Percentiles rank a stretch among this genome's conserved stretches.
phyloP scores from a whole-genome alignment of 2,113 vertebrate species.

The Craseonycteris thonglongyai region DNA sequence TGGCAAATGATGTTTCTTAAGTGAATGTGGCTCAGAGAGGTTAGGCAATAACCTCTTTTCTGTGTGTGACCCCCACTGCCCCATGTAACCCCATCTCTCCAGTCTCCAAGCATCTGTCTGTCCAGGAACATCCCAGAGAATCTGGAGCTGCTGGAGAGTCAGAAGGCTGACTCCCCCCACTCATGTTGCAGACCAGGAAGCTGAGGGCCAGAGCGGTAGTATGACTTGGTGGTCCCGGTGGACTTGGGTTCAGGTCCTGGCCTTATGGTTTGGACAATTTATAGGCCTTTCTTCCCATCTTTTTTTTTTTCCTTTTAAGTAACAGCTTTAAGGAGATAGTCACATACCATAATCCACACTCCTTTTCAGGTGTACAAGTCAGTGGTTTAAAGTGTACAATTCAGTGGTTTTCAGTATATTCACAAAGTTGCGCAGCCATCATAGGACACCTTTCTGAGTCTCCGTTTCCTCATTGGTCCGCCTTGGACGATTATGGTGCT shows the following conservation, averaged over 20 bases:
- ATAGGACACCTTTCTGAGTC: not conserved
- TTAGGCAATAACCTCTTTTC: not conserved
- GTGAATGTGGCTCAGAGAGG: not conserved
- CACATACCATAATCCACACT: not conserved
- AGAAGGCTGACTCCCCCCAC: not conserved
- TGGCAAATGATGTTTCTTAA: not conserved
- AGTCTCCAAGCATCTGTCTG: not conserved
- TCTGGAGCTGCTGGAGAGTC: too few relatives aligned
- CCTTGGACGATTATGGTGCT: not conserved
- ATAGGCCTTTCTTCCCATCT: not conserved
- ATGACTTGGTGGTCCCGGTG: not conserved
- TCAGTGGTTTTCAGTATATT: not conserved
- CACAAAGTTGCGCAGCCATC: not conserved
- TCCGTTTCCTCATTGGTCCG: not conserved
- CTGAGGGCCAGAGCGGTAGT: not conserved
- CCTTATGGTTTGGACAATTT: not conserved
- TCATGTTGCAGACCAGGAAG: not conserved
- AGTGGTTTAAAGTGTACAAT: not conserved
- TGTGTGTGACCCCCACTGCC: not conserved
- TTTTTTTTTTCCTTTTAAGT: not conserved
- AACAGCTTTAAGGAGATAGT: not conserved
- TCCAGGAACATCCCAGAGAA: not conserved
- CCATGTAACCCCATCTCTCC: not conserved
- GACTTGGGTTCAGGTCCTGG: not conserved
- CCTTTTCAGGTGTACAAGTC: not conserved